phyloP scores from a whole-genome alignment of 2,797 vertebrate species.

The Lacerta viridis region DNA sequence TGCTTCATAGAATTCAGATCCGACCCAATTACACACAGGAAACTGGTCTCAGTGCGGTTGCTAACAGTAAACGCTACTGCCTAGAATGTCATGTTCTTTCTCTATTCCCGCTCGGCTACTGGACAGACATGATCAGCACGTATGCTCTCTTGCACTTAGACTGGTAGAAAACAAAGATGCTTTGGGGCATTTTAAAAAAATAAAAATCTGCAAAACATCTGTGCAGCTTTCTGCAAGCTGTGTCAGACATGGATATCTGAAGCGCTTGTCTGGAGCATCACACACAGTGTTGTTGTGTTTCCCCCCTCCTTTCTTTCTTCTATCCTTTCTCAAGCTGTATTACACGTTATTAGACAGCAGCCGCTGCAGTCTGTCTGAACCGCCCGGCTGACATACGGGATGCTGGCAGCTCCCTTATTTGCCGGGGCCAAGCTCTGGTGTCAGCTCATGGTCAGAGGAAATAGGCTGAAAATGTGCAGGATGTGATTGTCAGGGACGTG shows the following conservation, averaged over 20 bases:
- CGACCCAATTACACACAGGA: conserved; percentile 1
- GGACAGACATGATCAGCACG: conserved; percentile 7
- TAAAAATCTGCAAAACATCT: conserved; percentile 21
- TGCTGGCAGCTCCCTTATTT: conserved; percentile 23
- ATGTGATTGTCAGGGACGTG: conserved; percentile 43
- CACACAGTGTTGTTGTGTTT: neutral
- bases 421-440: conserved; percentile 26
- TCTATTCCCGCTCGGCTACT: conserved; percentile 1
- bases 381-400: conserved; percentile 12
- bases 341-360: conserved; percentile 42
- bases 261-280: conserved; percentile 8
- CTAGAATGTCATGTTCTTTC: neutral
- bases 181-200: neutral
- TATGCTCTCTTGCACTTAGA: conserved; percentile 10
- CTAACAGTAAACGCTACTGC: conserved; percentile 15
- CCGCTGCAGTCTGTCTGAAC: conserved; percentile 11
- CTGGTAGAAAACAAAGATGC: conserved; percentile 14
- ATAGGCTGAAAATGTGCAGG: conserved; percentile 33
- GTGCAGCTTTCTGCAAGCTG: conserved; percentile 12
- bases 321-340: neutral
- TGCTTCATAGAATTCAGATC: neutral
- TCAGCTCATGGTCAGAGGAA: conserved; percentile 45
- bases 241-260: conserved; percentile 53
- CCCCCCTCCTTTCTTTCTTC: neutral
- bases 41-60: conserved; percentile 9